Evolutionary conservation across 1,140 invertebrate species (phyloP).

Genomic region (Chironomus striatipennis): DNA sequence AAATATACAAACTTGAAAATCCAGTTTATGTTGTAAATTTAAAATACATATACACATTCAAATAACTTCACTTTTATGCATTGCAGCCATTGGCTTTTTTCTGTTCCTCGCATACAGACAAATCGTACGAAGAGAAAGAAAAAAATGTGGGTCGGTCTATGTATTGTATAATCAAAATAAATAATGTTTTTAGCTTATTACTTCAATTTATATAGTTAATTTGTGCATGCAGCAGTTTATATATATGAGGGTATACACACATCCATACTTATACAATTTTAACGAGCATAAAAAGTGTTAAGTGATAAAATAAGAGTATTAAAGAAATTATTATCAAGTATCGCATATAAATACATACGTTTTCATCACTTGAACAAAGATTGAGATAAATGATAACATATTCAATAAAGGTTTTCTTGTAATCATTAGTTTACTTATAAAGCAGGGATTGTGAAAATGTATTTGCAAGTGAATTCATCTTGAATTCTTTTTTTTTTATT

Average conservation of each 20-base stretch:
- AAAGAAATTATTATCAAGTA: conserved; percentile 22
- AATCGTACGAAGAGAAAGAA: neutral
- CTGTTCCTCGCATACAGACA: neutral
- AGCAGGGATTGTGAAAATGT: neutral
- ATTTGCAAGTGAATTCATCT: neutral
- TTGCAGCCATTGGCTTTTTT: neutral
- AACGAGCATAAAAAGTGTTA: conserved; percentile 20
- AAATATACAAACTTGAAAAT: neutral
- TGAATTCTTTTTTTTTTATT: neutral
- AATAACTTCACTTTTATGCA: neutral
- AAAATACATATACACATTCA: neutral
- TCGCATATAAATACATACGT: conserved; percentile 16
- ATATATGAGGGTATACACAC: no score
- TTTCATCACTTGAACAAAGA: conserved; percentile 21
- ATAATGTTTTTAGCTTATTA: conserved; percentile 11
- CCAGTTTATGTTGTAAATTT: neutral
- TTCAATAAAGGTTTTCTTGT: conserved; percentile 19
- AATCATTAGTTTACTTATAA: conserved; percentile 13
- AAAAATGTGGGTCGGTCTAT: neutral
- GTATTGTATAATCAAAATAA: neutral
- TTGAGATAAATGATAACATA: conserved; percentile 20
- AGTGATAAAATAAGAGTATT: conserved; percentile 23
- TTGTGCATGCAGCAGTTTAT: neutral
- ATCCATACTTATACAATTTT: neutral
- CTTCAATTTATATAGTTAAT: conserved; percentile 9